Percentiles rank a stretch among this genome's conserved stretches.
These are phyloP conservation scores for Graphium colonna DNA, from an alignment of 2,888 invertebrate genomes.

Conservation along the genomic window DNA sequence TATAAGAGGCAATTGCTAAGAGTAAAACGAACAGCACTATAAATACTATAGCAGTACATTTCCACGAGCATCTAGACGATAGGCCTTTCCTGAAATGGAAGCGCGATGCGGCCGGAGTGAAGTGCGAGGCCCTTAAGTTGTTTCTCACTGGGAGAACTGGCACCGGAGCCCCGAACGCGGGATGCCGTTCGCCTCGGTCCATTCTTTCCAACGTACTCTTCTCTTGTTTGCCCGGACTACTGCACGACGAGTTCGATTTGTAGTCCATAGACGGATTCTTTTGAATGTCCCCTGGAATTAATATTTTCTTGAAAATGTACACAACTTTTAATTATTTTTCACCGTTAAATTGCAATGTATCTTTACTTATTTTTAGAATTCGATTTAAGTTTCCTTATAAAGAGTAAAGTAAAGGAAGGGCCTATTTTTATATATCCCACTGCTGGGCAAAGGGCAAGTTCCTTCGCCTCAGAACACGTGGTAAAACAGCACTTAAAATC, in stretches of 20 bases:
- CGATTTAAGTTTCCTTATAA: too few relatives aligned
- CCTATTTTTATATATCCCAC: too few relatives aligned
- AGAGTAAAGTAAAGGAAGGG: too few relatives aligned
- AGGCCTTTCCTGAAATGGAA: slow-evolving; percentile 94
- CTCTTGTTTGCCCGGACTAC: slow-evolving; percentile 86
- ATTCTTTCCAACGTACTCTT: slow-evolving; percentile 75
- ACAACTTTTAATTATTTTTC: too few relatives aligned
- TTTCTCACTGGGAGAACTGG: slow-evolving; percentile 88
- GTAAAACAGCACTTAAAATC: too few relatives aligned
- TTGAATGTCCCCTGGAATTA: slow-evolving; percentile 88
- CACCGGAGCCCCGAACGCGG: slow-evolving; percentile 83
- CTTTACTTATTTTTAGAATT: too few relatives aligned
- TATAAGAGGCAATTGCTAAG: slow-evolving; percentile 90
- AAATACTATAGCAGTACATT: slow-evolving; percentile 93
- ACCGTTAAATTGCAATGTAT: too few relatives aligned
- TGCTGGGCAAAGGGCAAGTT: too few relatives aligned
- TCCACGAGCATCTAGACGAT: slow-evolving; percentile 93
- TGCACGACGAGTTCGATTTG: slow-evolving; percentile 92
- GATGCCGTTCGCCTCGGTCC: slow-evolving; percentile 82
- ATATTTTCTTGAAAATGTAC: neutral
- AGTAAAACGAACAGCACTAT: slow-evolving; percentile 91
- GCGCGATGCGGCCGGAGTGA: slow-evolving; percentile 85
- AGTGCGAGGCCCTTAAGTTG: slow-evolving; percentile 86
- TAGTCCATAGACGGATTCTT: slow-evolving; percentile 94
- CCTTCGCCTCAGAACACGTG: too few relatives aligned